Base-by-base conservation (phyloP, 2,888 invertebrate species). In the Agonopterix alstromeriana region DNA sequence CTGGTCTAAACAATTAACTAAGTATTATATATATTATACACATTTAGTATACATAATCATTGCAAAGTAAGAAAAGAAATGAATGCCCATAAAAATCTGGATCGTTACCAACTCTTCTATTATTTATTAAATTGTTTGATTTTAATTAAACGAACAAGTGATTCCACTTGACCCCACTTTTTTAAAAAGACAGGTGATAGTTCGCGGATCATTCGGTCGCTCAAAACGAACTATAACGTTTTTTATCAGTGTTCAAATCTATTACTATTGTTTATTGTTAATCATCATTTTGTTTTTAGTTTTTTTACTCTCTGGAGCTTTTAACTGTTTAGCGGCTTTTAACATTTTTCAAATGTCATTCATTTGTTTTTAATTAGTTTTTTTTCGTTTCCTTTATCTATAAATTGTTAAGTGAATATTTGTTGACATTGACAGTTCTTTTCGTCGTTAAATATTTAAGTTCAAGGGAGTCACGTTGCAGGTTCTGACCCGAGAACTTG, bases 271-370 rank as follows among this genome's bases (percentile, higher is more conserved):
- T 59, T 59, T 57, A 60, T 17, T n/a, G n/a, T n/a, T 55, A 53
- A 56, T 57, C 56, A 54, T 57, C 55, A 49, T 56, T 58, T 59
- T 59, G 62, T 59, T 58, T 60, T 52, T 48, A 3, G 4, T 2
- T 14, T 14, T 14, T 14, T 14, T 14, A 50, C 54, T 52, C 54
- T 55, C 53, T 53, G 2, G 14, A 14, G 14, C 2, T 4, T 17
- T 45, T n/a, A 1, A 36, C 1, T 11, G 49, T 56, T 54, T 49
- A 52, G 53, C 53, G 55, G 57, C 51, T 44, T 53, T 53, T 57
- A 53, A 51, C 47, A 36, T 53, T 47, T 48, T 44, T 38, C 49
- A 46, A 48, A 49, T 45, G 17, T 46, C 48, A 48, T 51, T 51
- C 49, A 46, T 50, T 51, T 45, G 17, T 45, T 49, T 49, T 51